Percentiles rank a stretch among this genome's conserved stretches.
phyloP scores from a whole-genome alignment of 2,888 invertebrate genomes.

The Scaptomyza reducta region DNA sequence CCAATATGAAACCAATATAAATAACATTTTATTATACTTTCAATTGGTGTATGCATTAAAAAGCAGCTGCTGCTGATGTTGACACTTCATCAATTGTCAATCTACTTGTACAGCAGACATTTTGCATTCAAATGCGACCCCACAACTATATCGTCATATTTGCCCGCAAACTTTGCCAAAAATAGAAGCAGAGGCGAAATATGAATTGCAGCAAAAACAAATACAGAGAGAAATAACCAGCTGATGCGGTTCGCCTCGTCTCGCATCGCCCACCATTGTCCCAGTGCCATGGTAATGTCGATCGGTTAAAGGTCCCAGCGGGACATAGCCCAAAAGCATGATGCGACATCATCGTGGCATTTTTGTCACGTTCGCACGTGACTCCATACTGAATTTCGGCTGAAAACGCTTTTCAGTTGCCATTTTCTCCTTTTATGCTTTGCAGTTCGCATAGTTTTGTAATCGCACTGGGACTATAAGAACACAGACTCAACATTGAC shows the following conservation, averaged over 20 bases:
- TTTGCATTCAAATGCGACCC: constrained; percentile 16
- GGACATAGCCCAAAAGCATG: constrained; percentile 39
- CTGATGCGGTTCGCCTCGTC: constrained; percentile 8
- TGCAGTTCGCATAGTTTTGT: constrained; percentile 20
- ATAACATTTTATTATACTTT: neutral
- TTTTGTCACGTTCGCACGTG: constrained; percentile 80
- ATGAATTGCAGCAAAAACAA: constrained; percentile 8
- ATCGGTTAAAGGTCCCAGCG: constrained; percentile 33
- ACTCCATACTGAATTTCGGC: constrained; percentile 65
- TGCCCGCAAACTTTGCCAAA: neutral
- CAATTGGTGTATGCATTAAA: constrained; percentile 2
- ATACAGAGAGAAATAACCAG: constrained; percentile 6
- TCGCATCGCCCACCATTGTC: neutral
- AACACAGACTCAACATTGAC: constrained; percentile 15
- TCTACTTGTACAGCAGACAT: constrained; percentile 40
- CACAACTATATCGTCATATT: constrained; percentile 19
- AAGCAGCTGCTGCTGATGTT: constrained; percentile 24
- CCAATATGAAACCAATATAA: neutral
- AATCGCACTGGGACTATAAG: constrained; percentile 28
- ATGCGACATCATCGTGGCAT: constrained; percentile 66
- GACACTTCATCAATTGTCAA: constrained; percentile 50
- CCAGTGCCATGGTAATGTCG: constrained; percentile 25
- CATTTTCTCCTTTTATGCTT: constrained; percentile 4
- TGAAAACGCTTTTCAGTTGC: constrained; percentile 21
- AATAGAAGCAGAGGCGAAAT: constrained; percentile 18